Evolutionary conservation across 2,113 vertebrate species (phyloP), one percentile per base, ranked within the genome.

Genomic region (Chascanopsetta lugubris): DNA sequence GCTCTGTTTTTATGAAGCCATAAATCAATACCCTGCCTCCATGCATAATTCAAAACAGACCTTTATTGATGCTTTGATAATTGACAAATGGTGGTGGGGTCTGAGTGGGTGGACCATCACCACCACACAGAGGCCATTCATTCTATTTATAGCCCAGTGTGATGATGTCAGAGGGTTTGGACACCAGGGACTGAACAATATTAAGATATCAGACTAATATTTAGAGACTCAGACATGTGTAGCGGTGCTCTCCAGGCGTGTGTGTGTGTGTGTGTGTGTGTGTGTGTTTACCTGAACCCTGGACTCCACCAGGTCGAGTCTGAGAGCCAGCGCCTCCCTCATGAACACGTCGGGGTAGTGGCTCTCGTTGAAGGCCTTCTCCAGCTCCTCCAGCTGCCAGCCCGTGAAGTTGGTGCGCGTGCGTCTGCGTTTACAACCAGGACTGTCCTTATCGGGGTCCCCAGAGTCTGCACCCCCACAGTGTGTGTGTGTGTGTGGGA

Each of bases 291-390:
- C 97, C 97, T 99, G 97, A 61, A 99, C 97, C 85, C 97, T 92
- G 76, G 97, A 99, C 87, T 99, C 97, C 77, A 99, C 96, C 71
- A 98, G 93, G 79, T 99, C 97, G 27, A 99, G 93, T 71, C 97
- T 92, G 82, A 99, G 92, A 30, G 97, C 97, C 75, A 98, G 93
- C 63, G 97, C 97, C 91, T 99, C 97, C 68, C 97, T 88, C 97
- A 99, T 98, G 87, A 99, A 99, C 84, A 99, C 97, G 71, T 98
- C 97, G 25, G 97, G 97, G 38, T 99, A 99, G 89, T 99, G 97
- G 58, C 97, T 98, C 88, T 99, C 97, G 66, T 95, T 98, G 84
- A 99, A 98, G 15, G 97, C 97, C 76, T 98, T 98, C 84, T 99
- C 97, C 70, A 98, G 88, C 91, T 98, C 97, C 85, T 99, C 97